Evolutionary conservation across 23 tunicate genomes (phyloP).

Genomic region (Styela clava): DNA sequence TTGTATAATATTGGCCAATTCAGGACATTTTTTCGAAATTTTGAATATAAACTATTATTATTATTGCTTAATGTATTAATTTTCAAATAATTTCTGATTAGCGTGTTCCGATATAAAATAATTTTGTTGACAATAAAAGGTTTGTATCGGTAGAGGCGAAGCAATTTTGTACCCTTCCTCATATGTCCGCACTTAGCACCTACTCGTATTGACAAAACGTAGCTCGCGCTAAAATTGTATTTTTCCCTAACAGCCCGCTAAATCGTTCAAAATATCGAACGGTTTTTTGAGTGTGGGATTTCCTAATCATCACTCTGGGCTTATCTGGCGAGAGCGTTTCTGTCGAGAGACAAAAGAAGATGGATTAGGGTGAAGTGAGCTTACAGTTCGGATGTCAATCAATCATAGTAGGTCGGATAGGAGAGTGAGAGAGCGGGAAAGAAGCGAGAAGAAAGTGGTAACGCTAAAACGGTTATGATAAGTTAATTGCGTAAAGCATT

Average conservation of each 20-base stretch:
- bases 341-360: conserved; percentile 13
- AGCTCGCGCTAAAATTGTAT: too few relatives aligned
- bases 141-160: too few relatives aligned
- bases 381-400: conserved; percentile 12
- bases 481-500: conserved; percentile 19
- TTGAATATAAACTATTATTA: too few relatives aligned
- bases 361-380: conserved; percentile 20
- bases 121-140: too few relatives aligned
- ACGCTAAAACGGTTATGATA: conserved; percentile 18
- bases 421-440: background rate
- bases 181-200: too few relatives aligned
- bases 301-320: background rate
- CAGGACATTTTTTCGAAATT: too few relatives aligned
- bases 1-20: too few relatives aligned
- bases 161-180: too few relatives aligned
- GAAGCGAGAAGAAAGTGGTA: conserved; percentile 8
- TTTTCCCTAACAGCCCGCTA: background rate
- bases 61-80: too few relatives aligned
- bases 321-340: conserved; percentile 9
- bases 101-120: too few relatives aligned
- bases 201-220: too few relatives aligned
- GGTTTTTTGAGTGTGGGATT: background rate
- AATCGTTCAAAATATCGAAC: background rate
- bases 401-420: conserved; percentile 5
- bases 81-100: too few relatives aligned